Evolutionary conservation across 2,113 vertebrate genomes (phyloP).

Genomic region (Barbus barbus): DNA sequence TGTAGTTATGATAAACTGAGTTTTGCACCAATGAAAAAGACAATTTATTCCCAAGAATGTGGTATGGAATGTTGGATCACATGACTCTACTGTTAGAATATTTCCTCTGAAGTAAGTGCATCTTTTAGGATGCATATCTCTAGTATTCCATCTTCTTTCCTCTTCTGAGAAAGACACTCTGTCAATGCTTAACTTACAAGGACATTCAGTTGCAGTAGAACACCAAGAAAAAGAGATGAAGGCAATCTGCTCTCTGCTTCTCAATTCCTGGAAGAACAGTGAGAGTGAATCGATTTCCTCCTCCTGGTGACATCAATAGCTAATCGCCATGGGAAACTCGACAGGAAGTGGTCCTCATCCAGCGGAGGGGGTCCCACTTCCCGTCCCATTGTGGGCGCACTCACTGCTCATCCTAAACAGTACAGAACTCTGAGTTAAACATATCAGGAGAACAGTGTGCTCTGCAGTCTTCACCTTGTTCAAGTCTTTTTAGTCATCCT

Average conservation of each 20-base stretch:
- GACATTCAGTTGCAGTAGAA: conserved; percentile 14
- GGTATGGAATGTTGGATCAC: neutral
- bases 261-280: conserved; percentile 59
- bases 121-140: too few species aligned
- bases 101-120: too few species aligned
- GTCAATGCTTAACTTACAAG: neutral
- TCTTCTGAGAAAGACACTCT: conserved; percentile 45
- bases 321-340: conserved; percentile 58
- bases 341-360: conserved; percentile 56
- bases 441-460: neutral
- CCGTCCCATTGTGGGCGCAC: conserved; percentile 23
- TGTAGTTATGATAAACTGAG: neutral
- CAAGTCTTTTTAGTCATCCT: neutral
- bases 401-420: neutral
- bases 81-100: too few species aligned
- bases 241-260: neutral
- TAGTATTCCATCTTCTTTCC: too few species aligned
- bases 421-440: neutral
- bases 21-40: neutral
- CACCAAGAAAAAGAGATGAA: conserved; percentile 28
- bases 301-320: conserved; percentile 57
- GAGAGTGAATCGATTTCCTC: conserved; percentile 57
- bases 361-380: conserved; percentile 47
- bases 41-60: neutral
- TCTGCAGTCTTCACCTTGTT: neutral